Percentiles rank a stretch among this genome's conserved stretches.
These are phyloP conservation scores for Bombus terrestris DNA, from an alignment of 1,140 invertebrate species.

Conservation along the genomic window DNA sequence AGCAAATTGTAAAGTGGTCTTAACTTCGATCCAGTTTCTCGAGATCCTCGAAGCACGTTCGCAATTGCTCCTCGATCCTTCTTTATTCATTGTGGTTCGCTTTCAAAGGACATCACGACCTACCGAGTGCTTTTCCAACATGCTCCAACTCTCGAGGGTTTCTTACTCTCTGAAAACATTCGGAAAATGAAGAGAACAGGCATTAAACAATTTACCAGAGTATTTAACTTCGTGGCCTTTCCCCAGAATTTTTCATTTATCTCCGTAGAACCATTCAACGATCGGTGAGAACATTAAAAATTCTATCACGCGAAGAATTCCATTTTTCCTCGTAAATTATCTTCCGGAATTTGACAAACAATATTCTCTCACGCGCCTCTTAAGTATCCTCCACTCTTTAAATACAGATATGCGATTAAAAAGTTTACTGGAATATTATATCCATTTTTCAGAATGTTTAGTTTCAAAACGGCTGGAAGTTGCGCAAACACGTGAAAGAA, in stretches of 20 bases:
- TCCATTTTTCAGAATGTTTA: background rate
- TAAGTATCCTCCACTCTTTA: background rate
- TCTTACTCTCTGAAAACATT: background rate
- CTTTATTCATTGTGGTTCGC: background rate
- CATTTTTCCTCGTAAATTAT: background rate
- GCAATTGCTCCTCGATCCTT: constrained; percentile 12
- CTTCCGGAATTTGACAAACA: background rate
- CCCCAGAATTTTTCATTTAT: background rate
- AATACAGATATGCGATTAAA: background rate
- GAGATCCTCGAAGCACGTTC: constrained; percentile 15
- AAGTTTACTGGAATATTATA: background rate
- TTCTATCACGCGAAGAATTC: background rate
- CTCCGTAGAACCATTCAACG: too few relatives aligned
- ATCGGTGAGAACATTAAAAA: background rate
- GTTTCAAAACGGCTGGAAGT: background rate
- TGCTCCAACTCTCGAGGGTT: background rate
- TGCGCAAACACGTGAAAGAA: too few relatives aligned
- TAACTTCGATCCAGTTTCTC: constrained; percentile 41
- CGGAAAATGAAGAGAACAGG: background rate
- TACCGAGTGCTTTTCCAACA: background rate
- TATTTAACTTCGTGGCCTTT: background rate
- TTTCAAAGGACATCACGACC: constrained; percentile 11
- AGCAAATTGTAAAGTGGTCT: constrained; percentile 38
- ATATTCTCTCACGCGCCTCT: background rate
- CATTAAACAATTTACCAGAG: background rate